Base-by-base conservation (phyloP, 2,888 invertebrate species). In the Nasonovia ribisnigri region DNA sequence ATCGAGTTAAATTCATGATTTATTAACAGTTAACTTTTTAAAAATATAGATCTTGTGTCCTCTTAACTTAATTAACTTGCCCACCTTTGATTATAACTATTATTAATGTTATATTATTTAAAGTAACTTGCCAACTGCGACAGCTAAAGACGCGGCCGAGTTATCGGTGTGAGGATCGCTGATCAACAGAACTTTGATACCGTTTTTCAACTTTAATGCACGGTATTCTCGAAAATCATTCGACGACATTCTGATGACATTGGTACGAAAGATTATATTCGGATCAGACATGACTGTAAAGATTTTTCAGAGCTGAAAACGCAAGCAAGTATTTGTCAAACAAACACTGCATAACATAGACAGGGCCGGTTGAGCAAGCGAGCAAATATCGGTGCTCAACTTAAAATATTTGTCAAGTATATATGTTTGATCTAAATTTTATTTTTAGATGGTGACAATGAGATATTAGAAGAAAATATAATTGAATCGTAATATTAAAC, bases 151-250 rank as follows among this genome's bases (percentile, higher is more conserved):
- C 8, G 99, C 99, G 0, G 99, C 99, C 0, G 99, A 98, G 95
- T 98, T 98, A 96, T 99, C 99, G 0, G 99, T 99, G 0, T 97
- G 97, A 0, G 98, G 97, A 96, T 99, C 99, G 95, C 99, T 99
- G 90, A 99, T 97, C 0, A 99, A 96, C 89, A 99, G 95, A 0
- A 99, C 97, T 96, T 98, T 98, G 96, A 99, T 96, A 13, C 97
- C 97, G 96, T 99, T 99, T 24, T 96, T 96, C 57, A 99, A 96
- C 95, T 98, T 96, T 54, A 99, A 96, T 0, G 98, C 99, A 95
- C 99, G 97, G 95, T 99, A 99, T 6, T 96, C 96, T 36, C 99
- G 96, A 95, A 97, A 97, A 95, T 99, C 99, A 95, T 98, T 97
- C 91, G 97, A 97, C 0, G 98, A 98, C 95, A 99, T 99, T 92